A percentile compares a stretch with the other conserved stretches of the same genome.
Evolutionary conservation across 2,797 vertebrate genomes (phyloP).

Genomic region (Mormyrops boulengeri): DNA sequence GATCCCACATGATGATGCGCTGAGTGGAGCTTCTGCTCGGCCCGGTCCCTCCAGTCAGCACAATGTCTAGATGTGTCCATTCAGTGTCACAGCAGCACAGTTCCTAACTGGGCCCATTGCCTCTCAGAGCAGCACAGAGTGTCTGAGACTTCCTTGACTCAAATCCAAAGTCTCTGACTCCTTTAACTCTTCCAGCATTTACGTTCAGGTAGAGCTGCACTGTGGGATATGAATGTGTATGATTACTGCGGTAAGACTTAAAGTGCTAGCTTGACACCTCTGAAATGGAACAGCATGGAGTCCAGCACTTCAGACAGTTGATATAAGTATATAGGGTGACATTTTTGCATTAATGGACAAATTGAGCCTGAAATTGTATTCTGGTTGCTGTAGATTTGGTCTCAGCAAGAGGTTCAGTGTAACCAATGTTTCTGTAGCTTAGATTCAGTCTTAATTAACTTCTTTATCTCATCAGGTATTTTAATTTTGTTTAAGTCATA

Average conservation of each 20-base stretch:
- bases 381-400: neutral
- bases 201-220: neutral
- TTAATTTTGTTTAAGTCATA: conserved; percentile 16
- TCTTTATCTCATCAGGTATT: conserved; percentile 10
- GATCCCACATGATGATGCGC: neutral
- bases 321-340: neutral
- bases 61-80: neutral
- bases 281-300: neutral
- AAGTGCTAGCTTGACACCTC: neutral
- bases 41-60: neutral
- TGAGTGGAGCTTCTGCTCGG: neutral
- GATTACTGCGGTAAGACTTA: neutral
- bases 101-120: neutral
- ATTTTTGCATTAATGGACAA: conserved; percentile 19
- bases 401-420: neutral
- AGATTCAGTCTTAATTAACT: conserved; percentile 26
- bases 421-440: neutral
- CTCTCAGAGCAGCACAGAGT: neutral
- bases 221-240: neutral
- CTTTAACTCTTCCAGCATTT: neutral
- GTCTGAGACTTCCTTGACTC: neutral
- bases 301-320: neutral
- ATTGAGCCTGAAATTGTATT: neutral
- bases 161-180: neutral
- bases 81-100: neutral